phyloP scores from a whole-genome alignment of 2,113 vertebrate genomes.

The Seriola rivoliana region DNA sequence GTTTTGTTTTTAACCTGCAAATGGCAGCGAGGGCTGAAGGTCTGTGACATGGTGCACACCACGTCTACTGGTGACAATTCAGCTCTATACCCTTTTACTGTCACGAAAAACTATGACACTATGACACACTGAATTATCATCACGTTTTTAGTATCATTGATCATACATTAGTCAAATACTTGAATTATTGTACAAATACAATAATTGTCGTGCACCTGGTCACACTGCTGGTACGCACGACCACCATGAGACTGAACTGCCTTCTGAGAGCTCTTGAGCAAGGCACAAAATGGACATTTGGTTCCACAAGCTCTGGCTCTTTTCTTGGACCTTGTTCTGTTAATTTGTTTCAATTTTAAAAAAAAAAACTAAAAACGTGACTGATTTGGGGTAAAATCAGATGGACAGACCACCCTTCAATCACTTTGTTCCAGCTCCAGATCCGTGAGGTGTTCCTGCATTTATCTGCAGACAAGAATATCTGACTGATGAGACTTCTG shows the following conservation, averaged over 20 bases:
- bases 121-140: not conserved
- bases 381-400: not conserved
- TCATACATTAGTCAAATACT: no score
- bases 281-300: not conserved
- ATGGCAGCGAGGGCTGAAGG: no score
- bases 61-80: no score
- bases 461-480: not conserved
- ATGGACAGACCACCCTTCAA: not conserved
- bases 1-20: no score
- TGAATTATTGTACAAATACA: not conserved
- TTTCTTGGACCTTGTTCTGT: not conserved
- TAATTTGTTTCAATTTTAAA: no score
- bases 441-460: not conserved
- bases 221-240: no score
- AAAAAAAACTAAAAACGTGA: no score
- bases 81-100: no score
- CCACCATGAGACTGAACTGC: no score
- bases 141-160: no score
- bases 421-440: not conserved
- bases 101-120: not conserved
- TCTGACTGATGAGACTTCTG: not conserved
- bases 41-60: no score
- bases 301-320: not conserved
- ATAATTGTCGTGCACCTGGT: not conserved
- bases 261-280: not conserved